phyloP scores from a whole-genome alignment of 2,888 invertebrate species.

The Eulithis testata region DNA sequence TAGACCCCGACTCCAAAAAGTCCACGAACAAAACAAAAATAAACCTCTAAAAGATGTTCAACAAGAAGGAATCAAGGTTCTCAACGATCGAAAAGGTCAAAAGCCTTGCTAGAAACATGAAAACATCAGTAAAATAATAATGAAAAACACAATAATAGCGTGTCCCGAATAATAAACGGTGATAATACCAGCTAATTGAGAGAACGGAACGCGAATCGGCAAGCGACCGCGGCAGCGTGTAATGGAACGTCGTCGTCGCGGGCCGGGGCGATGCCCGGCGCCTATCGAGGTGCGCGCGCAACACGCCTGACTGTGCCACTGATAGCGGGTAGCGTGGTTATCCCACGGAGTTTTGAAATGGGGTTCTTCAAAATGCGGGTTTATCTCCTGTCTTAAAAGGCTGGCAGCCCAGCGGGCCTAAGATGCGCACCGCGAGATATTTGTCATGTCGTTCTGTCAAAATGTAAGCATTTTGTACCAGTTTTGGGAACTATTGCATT shows the following conservation, averaged over 20 bases:
- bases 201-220: conserved; percentile 19
- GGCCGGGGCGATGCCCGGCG: conserved; percentile 22
- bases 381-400: too few relatives aligned
- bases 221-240: conserved; percentile 20
- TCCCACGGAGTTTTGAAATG: too few relatives aligned
- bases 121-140: conserved; percentile 1
- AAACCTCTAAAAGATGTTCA: not conserved
- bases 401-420: too few relatives aligned
- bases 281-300: conserved; percentile 68
- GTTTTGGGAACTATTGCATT: too few relatives aligned
- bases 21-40: too few relatives aligned
- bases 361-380: too few relatives aligned
- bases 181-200: conserved; percentile 23
- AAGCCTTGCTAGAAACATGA: not conserved
- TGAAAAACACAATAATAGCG: not conserved
- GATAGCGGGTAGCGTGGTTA: conserved; percentile 30
- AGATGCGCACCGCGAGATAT: too few relatives aligned
- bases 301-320: conserved; percentile 31
- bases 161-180: conserved; percentile 13
- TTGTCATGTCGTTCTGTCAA: too few relatives aligned
- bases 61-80: not conserved
- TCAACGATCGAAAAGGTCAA: not conserved
- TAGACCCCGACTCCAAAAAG: too few relatives aligned
- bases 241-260: conserved; percentile 27
- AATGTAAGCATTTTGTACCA: too few relatives aligned